Percentiles rank a stretch among this genome's conserved stretches.
Conservation (phyloP, 2,113 vertebrate species). For the Platysteira castanea region DNA sequence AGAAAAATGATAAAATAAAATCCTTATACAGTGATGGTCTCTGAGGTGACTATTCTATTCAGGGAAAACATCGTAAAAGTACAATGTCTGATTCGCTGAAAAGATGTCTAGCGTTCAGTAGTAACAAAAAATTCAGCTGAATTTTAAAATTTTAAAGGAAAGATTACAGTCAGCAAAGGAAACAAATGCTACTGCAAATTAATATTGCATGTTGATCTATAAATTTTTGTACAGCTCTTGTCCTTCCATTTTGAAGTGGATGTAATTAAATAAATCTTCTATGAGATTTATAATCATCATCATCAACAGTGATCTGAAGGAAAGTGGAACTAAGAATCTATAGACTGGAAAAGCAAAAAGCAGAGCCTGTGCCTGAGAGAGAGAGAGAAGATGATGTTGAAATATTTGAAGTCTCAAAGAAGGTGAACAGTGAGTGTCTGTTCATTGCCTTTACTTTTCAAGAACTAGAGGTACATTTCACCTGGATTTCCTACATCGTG, state of each 20-base stretch:
- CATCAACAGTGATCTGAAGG: neutral
- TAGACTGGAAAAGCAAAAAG: neutral
- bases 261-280: neutral
- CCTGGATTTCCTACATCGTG: neutral
- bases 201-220: neutral
- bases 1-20: neutral
- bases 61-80: neutral
- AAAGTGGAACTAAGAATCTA: neutral
- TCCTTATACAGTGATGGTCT: neutral
- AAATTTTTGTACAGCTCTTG: neutral
- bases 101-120: neutral
- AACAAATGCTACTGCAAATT: neutral
- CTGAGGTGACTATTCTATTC: neutral
- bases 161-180: neutral
- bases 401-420: neutral
- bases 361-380: accelerated
- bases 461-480: neutral
- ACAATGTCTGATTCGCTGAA: neutral
- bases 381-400: neutral
- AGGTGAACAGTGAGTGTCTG: neutral
- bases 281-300: neutral
- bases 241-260: neutral
- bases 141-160: neutral
- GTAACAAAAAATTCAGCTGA: neutral
- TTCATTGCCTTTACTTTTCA: neutral